A percentile compares a stretch with the other conserved stretches of the same genome.
These are phyloP conservation scores for Ptyas mucosa DNA, from an alignment of 2,113 vertebrate genomes.

Conservation along the genomic window DNA sequence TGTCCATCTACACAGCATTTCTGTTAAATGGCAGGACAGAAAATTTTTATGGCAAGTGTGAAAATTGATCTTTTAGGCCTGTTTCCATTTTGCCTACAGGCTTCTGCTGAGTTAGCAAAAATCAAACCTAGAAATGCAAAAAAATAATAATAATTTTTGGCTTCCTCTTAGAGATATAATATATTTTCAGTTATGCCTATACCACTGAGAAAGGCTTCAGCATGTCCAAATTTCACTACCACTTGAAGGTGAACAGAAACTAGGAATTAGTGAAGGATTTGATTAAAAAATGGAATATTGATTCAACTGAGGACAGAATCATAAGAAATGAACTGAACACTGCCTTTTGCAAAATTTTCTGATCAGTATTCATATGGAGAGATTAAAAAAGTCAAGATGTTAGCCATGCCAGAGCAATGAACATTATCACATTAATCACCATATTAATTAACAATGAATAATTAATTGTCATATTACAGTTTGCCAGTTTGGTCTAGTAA, in stretches of 20 bases:
- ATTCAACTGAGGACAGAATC: background rate
- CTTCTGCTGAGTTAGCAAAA: constrained; percentile 5
- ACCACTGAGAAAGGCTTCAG: background rate
- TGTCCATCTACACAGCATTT: background rate
- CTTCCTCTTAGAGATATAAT: background rate
- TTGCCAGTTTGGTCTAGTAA: background rate
- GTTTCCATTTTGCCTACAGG: background rate
- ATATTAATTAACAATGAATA: background rate
- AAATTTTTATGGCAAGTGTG: constrained; percentile 9
- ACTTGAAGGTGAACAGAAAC: background rate
- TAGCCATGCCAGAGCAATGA: background rate
- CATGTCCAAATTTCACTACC: background rate
- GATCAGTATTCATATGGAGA: background rate
- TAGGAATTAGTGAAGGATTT: constrained; percentile 7
- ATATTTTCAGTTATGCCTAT: background rate
- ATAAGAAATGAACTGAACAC: background rate
- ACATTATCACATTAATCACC: background rate
- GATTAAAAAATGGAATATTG: rapidly evolving
- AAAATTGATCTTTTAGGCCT: background rate
- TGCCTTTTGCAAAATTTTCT: background rate
- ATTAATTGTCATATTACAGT: background rate
- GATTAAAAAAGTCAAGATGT: background rate
- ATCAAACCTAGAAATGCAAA: constrained; percentile 5
- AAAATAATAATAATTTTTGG: background rate
- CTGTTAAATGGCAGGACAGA: constrained; percentile 20